A percentile compares a stretch with the other conserved stretches of the same genome.
Conservation (phyloP, 2,113 vertebrate species). For the Nerophis ophidion region DNA sequence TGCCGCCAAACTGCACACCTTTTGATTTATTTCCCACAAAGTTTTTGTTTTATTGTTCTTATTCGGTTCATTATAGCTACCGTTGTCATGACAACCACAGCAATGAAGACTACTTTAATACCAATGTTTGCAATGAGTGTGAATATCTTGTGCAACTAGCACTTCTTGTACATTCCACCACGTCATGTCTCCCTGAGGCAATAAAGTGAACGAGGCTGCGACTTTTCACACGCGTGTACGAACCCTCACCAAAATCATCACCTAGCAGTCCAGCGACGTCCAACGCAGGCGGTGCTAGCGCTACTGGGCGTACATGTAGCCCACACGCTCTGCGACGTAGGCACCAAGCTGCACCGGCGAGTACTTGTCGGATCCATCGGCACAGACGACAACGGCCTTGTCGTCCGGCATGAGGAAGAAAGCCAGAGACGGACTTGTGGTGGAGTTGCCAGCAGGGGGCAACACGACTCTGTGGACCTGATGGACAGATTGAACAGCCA, state of each 20-base stretch:
- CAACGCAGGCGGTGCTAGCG: not conserved
- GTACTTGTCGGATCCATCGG: constrained; percentile 64
- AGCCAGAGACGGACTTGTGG: constrained; percentile 63
- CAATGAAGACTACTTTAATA: not conserved
- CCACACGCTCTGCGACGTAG: constrained; percentile 45
- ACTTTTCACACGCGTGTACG: not conserved
- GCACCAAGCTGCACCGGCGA: constrained; percentile 40
- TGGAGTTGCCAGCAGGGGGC: constrained; percentile 51
- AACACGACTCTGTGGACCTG: constrained; percentile 69
- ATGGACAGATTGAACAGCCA: constrained; percentile 2
- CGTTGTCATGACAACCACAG: not conserved
- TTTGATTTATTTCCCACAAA: no score
- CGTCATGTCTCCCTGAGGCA: constrained; percentile 17
- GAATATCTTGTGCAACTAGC: no score
- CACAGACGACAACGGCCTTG: constrained; percentile 54
- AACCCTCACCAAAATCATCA: no score
- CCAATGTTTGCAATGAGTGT: no score
- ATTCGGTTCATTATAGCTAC: not conserved
- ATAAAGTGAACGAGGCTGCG: constrained; percentile 45
- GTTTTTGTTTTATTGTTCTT: no score
- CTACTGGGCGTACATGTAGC: constrained; percentile 30
- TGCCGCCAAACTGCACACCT: no score
- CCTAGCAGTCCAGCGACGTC: no score
- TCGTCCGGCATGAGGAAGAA: constrained; percentile 69
- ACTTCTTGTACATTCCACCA: constrained; percentile 12